A percentile compares a stretch with the other conserved stretches of the same genome.
phyloP scores from a whole-genome alignment of 2,113 vertebrate species.

The Thalassarche chlororhynchos region DNA sequence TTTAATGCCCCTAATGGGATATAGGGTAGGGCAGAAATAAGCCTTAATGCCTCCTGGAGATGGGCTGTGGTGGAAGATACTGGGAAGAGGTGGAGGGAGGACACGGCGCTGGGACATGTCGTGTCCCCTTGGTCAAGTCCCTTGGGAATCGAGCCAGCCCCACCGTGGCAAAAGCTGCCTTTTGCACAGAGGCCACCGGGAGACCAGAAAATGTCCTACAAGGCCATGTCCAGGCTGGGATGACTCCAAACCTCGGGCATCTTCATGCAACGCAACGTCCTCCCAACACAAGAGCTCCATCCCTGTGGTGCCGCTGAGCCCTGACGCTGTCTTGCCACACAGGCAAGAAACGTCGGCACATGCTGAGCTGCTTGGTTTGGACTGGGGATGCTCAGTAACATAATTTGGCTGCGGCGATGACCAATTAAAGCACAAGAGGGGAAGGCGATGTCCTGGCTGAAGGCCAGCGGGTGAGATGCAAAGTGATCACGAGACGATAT shows the following conservation, averaged over 20 bases:
- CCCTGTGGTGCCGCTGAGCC: background rate
- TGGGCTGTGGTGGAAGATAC: background rate
- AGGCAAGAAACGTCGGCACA: accelerated
- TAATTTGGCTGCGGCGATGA: no score
- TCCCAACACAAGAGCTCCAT: background rate
- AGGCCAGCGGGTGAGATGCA: background rate
- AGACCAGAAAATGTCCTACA: background rate
- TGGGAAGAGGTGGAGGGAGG: background rate
- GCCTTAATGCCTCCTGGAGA: background rate
- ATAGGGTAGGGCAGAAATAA: slow-evolving; percentile 3
- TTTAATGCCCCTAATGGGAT: slow-evolving; percentile 56
- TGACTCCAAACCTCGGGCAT: background rate
- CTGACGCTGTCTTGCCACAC: background rate
- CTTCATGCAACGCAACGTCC: accelerated
- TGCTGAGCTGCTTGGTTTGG: background rate
- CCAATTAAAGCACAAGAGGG: background rate
- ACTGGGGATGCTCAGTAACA: background rate
- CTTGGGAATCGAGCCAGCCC: accelerated
- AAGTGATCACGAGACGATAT: background rate
- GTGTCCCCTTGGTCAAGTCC: background rate
- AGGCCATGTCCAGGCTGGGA: background rate
- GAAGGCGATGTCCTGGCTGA: background rate
- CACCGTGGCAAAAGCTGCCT: accelerated
- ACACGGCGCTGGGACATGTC: accelerated
- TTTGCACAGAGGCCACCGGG: background rate